Evolutionary conservation across 2,113 vertebrate genomes (phyloP).

Genomic region (Capreolus pygargus): DNA sequence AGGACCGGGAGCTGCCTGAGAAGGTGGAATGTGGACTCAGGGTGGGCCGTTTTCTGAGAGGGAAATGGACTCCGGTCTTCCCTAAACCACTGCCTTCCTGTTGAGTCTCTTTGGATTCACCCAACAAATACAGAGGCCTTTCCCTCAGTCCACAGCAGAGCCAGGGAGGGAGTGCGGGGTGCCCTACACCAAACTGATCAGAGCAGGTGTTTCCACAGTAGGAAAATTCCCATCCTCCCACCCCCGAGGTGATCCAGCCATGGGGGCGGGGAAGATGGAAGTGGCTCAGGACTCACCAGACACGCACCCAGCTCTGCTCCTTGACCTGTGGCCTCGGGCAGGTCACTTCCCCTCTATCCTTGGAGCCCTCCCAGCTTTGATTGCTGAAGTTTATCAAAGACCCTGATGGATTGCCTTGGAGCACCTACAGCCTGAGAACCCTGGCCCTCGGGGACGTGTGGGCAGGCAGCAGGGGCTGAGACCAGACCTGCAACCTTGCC

Average conservation of each 20-base stretch:
- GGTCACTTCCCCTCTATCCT: background rate
- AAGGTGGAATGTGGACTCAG: background rate
- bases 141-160: background rate
- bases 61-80: background rate
- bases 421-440: background rate
- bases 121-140: background rate
- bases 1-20: background rate
- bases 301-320: background rate
- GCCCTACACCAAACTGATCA: background rate
- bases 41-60: background rate
- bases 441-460: background rate
- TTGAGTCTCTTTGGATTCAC: background rate
- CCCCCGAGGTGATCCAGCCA: background rate
- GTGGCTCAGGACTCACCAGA: background rate
- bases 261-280: background rate
- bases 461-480: background rate
- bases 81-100: background rate
- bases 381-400: background rate
- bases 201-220: background rate
- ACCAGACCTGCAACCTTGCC: background rate
- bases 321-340: background rate
- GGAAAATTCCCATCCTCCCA: background rate
- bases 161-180: fast-evolving
- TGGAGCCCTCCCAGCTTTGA: background rate
- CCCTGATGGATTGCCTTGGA: background rate